These are phyloP conservation scores for Heliconius erato DNA, from an alignment of 2,888 invertebrate genomes.

Conservation along the genomic window DNA sequence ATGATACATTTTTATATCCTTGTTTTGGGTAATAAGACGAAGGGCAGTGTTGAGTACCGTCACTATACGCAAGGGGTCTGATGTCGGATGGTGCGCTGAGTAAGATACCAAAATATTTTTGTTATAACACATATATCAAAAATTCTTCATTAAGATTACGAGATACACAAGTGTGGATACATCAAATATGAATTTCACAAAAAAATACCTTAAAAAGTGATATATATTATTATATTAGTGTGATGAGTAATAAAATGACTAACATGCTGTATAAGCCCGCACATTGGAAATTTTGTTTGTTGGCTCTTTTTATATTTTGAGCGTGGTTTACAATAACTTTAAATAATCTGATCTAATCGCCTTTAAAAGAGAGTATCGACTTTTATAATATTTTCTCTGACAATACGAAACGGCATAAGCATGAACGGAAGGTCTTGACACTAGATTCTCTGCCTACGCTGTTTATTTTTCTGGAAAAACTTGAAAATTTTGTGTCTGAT, in stretches of 20 bases:
- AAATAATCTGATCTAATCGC: no score
- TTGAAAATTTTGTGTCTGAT: no score
- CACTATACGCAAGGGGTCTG: not conserved
- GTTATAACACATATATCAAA: not conserved
- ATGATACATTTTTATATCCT: not conserved
- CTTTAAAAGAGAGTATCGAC: no score
- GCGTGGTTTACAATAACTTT: not conserved
- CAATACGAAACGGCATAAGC: no score
- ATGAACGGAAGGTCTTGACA: no score
- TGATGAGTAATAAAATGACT: not conserved
- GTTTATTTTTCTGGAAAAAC: no score
- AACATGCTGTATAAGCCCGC: not conserved
- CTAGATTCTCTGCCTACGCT: no score
- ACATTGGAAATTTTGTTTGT: not conserved
- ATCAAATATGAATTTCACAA: not conserved
- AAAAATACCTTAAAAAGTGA: not conserved
- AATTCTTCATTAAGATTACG: not conserved
- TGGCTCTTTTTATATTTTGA: not conserved
- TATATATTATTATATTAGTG: not conserved
- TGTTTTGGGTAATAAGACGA: not conserved
- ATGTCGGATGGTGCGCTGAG: not conserved
- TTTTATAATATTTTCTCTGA: no score
- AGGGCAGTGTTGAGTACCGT: not conserved
- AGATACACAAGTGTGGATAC: no score
- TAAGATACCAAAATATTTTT: not conserved